Evolutionary conservation across 2,797 vertebrate species (phyloP).

Genomic region (Orientallactaga sibirica): DNA sequence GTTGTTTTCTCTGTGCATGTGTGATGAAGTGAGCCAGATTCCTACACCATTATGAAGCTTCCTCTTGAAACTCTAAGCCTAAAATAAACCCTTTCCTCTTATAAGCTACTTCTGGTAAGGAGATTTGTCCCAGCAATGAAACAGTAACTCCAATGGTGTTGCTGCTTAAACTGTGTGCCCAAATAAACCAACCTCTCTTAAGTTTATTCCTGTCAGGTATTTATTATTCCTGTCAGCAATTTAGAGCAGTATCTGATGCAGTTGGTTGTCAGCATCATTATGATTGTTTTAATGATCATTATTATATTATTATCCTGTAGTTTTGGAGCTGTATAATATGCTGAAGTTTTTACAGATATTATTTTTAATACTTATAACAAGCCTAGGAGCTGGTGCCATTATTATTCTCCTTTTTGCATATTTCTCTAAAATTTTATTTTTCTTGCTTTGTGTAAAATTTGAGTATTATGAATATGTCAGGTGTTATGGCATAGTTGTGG

Average conservation of each 20-base stretch:
- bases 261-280: background rate
- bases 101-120: too few relatives aligned
- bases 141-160: too few relatives aligned
- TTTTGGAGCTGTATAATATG: background rate
- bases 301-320: background rate
- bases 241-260: too few relatives aligned
- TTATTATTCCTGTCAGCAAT: too few relatives aligned
- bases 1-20: too few relatives aligned
- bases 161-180: background rate
- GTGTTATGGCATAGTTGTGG: background rate
- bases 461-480: background rate
- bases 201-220: background rate
- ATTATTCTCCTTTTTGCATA: conserved; percentile 1
- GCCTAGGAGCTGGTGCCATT: background rate
- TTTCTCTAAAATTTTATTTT: background rate
- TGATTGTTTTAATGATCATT: background rate
- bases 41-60: too few relatives aligned
- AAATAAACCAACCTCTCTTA: too few relatives aligned
- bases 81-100: too few relatives aligned
- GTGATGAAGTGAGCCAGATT: too few relatives aligned
- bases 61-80: too few relatives aligned
- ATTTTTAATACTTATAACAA: background rate
- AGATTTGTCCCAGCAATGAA: too few relatives aligned
- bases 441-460: conserved; percentile 25
- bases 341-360: background rate